Evolutionary conservation across 2,797 vertebrate species (phyloP), one percentile per base, ranked within the genome.

Genomic region (Alcedo atthis): DNA sequence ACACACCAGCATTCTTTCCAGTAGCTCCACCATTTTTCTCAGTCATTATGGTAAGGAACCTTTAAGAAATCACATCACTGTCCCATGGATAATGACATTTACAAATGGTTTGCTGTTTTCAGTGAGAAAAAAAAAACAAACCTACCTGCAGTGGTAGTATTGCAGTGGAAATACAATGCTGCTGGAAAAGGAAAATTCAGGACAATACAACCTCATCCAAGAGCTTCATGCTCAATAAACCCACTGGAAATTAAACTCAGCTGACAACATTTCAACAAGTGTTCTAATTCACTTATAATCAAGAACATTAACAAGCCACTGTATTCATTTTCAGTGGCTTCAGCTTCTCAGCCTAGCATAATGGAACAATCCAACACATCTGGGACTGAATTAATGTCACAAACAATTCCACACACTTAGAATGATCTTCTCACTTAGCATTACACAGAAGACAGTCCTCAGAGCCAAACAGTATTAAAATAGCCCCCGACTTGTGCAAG

Each of bases 321-420:
- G 30, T 40, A 63, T 59, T 82, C 4, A 55, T 83, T 93, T 89
- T 67, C 81, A 87, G 40, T 18, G 48, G 46, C 79, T 92, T 90
- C 61, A 70, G 46, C 71, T 83, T 75, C 84, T 81, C 76, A 83
- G 66, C 58, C 71, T 82, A 6, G 5, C 66, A 32, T 84, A 92
- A 59, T 66, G 73, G 51, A 94, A 90, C 55, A 87, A 90, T 89
- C 87, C 81, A 80, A 87, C 79, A 46, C 93, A 87, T 59, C 84
- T 87, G 93, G 75, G 93, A 93, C 62, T 85, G 53, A 87, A 87
- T 94, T 96, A 94, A 73, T 37, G 86, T 81, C 90, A 94, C 54
- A 83, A 87, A 87, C 46, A 76, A 92, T 92, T 85, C 63, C 58
- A 69, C 45, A 46, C 28, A 19, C 58, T 88, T 49, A 20, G 45